These are phyloP conservation scores for Catalaphyllia jardinei DNA, from an alignment of 64 coral and sea anemone species.

Conservation along the genomic window DNA sequence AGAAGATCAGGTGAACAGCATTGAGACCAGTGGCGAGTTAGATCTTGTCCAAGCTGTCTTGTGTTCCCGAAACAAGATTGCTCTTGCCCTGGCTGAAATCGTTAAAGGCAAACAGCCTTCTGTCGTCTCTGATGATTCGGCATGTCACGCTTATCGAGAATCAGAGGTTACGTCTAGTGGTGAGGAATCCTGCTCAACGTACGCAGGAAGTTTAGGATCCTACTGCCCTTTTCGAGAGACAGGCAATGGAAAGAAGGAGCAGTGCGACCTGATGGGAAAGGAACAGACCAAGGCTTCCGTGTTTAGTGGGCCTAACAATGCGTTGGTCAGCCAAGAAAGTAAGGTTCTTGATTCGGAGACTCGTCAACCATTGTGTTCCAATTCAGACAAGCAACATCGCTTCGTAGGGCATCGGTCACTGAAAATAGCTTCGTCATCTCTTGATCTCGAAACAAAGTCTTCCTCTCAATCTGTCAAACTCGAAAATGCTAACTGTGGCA, in stretches of 20 bases:
- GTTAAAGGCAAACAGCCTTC: not conserved
- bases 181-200: not conserved
- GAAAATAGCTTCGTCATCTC: not conserved
- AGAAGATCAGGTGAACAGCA: not conserved
- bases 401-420: not conserved
- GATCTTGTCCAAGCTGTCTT: conserved; percentile 20
- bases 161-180: not conserved
- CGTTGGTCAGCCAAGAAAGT: not conserved
- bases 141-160: not conserved
- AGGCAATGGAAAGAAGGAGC: not conserved
- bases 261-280: not conserved
- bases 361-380: not conserved
- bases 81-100: conserved; percentile 3
- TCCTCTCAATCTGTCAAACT: not conserved
- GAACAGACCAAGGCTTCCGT: not conserved
- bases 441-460: not conserved
- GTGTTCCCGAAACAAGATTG: conserved; percentile 26
- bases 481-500: not conserved
- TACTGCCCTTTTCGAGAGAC: not conserved
- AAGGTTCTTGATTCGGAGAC: not conserved
- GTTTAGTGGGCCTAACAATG: not conserved
- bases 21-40: not conserved
- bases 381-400: not conserved
- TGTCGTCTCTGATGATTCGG: not conserved
- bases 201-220: not conserved